These are phyloP conservation scores for Anoncus sp. DNA, from an alignment of 2,888 invertebrate species.

Conservation along the genomic window DNA sequence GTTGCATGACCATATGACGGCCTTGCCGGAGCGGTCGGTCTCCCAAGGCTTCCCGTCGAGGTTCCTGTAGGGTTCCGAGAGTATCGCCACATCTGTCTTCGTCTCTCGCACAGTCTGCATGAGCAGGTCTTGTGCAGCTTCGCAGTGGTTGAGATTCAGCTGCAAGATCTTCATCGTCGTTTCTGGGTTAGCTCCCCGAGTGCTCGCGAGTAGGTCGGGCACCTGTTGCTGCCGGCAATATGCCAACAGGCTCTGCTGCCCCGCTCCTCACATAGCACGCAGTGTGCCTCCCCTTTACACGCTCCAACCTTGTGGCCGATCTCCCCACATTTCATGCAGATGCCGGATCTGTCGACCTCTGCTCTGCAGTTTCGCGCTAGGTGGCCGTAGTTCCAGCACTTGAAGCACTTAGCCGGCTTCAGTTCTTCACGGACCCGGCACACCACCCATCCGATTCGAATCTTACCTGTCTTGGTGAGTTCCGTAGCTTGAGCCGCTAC, in stretches of 20 bases:
- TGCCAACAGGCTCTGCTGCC: not conserved
- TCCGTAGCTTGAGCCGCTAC: no score
- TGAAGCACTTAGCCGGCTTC: slow-evolving; percentile 1
- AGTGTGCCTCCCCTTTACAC: slow-evolving; percentile 39
- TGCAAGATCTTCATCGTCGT: slow-evolving; percentile 61
- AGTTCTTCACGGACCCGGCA: slow-evolving; percentile 39
- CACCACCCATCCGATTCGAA: slow-evolving; percentile 52
- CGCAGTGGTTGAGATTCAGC: slow-evolving; percentile 55
- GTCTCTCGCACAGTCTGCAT: slow-evolving; percentile 61
- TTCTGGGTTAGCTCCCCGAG: slow-evolving; percentile 34
- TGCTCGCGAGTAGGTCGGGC: slow-evolving; percentile 46
- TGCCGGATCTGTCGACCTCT: slow-evolving; percentile 20
- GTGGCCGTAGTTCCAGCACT: slow-evolving; percentile 57
- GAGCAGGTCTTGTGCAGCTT: no score
- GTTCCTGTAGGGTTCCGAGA: slow-evolving; percentile 63
- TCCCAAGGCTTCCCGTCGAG: slow-evolving; percentile 55
- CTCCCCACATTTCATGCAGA: slow-evolving; percentile 54
- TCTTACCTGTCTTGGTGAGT: no score
- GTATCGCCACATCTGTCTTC: slow-evolving; percentile 46
- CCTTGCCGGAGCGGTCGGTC: slow-evolving; percentile 60
- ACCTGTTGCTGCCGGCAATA: not conserved
- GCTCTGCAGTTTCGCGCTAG: slow-evolving; percentile 42
- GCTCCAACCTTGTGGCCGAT: slow-evolving; percentile 44
- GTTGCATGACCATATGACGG: slow-evolving; percentile 62
- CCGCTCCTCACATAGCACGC: slow-evolving; percentile 23